phyloP scores from a whole-genome alignment of 2,113 vertebrate species.

The Pterophyllum scalare region DNA sequence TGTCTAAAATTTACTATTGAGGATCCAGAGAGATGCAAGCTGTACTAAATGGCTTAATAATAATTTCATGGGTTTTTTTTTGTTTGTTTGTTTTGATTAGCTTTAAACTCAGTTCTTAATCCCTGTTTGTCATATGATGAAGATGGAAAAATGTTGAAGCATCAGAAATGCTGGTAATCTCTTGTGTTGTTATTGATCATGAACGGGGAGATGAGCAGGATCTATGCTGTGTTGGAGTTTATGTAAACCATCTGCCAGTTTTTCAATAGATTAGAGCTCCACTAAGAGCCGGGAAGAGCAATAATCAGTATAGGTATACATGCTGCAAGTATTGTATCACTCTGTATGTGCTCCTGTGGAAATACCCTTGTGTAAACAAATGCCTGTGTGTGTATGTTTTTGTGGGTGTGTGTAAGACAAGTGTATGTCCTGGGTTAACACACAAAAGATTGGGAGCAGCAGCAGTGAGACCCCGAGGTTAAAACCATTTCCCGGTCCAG shows the following conservation, averaged over 20 bases:
- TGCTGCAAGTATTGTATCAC: neutral
- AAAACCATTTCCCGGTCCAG: constrained; percentile 54
- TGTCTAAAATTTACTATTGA: neutral
- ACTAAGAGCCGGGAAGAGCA: neutral
- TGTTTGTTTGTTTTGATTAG: too few species aligned
- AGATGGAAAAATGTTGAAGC: neutral
- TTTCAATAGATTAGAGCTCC: constrained; percentile 38
- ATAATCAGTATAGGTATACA: constrained; percentile 9
- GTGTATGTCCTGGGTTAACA: constrained; percentile 27
- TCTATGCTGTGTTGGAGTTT: neutral
- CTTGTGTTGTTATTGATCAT: constrained; percentile 48
- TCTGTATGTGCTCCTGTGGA: neutral
- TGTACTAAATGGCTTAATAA: neutral
- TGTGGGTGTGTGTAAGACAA: constrained; percentile 18
- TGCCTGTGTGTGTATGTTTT: neutral
- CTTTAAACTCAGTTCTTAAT: constrained; percentile 1
- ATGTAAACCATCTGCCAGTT: constrained; percentile 23
- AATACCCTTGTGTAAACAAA: constrained; percentile 7
- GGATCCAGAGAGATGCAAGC: neutral
- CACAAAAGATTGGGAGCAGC: constrained; percentile 43
- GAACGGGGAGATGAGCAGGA: constrained; percentile 6
- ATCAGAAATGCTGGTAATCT: constrained; percentile 17
- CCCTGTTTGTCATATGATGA: neutral
- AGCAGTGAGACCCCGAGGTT: constrained; percentile 37
- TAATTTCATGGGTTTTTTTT: constrained; percentile 6